These are phyloP conservation scores for Scaptomyza reducta DNA, from an alignment of 2,888 invertebrate species.

Conservation along the genomic window DNA sequence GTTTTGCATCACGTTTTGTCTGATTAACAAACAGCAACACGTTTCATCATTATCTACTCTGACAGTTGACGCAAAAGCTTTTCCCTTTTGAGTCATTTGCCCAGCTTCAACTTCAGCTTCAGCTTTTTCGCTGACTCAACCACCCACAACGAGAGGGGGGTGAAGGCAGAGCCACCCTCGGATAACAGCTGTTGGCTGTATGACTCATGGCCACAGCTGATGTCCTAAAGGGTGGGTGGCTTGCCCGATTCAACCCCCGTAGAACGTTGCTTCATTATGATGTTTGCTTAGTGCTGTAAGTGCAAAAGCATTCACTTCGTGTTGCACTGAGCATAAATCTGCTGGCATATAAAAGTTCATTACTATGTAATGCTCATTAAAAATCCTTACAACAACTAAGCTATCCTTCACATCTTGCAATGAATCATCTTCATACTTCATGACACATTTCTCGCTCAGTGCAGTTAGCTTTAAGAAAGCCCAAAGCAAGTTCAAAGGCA, in stretches of 20 bases:
- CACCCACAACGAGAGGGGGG: conserved; percentile 4
- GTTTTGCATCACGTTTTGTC: conserved; percentile 59
- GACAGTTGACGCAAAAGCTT: conserved; percentile 58
- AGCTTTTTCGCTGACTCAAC: conserved; percentile 44
- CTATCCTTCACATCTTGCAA: no score
- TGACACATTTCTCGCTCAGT: conserved; percentile 22
- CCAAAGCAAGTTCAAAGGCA: conserved; percentile 68
- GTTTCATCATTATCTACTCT: conserved; percentile 58
- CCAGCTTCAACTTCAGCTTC: conserved; percentile 1
- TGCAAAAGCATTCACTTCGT: conserved; percentile 49
- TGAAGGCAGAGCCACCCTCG: conserved; percentile 29
- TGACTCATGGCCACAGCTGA: conserved; percentile 52
- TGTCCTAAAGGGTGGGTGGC: conserved; percentile 38
- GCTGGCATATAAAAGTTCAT: no score
- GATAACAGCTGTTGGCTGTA: conserved; percentile 43
- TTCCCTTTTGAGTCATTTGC: conserved; percentile 49
- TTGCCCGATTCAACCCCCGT: conserved; percentile 21
- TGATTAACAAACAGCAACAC: conserved; percentile 58
- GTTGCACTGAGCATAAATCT: conserved; percentile 35
- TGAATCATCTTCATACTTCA: no score
- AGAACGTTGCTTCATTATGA: conserved; percentile 63
- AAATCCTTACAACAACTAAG: no score
- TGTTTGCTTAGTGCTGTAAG: conserved; percentile 62
- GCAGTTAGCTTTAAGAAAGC: conserved; percentile 25
- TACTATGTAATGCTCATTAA: no score